Conservation (phyloP, 1,140 invertebrate species). For the Sycobia sp. region DNA sequence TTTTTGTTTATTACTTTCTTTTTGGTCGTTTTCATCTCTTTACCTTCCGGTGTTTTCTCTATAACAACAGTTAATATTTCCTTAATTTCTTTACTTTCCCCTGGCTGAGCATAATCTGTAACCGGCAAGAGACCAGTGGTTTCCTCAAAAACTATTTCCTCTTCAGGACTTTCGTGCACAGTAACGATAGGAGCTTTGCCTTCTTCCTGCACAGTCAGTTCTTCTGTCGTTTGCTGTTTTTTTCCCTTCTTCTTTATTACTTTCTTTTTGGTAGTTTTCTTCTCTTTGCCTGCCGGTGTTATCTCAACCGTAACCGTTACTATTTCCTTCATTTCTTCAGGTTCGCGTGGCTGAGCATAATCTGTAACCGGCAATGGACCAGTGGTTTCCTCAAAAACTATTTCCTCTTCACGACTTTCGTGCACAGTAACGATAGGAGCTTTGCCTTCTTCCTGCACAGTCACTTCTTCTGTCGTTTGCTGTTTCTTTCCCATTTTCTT, state of each 20-base stretch:
- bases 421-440: conserved; percentile 47
- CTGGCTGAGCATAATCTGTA: conserved; percentile 21
- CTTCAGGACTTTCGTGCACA: conserved; percentile 39
- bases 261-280: conserved; percentile 37
- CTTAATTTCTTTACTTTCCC: conserved; percentile 29
- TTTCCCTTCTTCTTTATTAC: conserved; percentile 48
- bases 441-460: conserved; percentile 60
- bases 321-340: conserved; percentile 34
- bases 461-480: conserved; percentile 59
- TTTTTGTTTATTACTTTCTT: conserved; percentile 41
- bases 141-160: conserved; percentile 40
- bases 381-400: conserved; percentile 27
- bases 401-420: conserved; percentile 30
- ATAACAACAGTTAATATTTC: conserved; percentile 22
- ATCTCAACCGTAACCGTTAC: conserved; percentile 15
- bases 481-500: conserved; percentile 17
- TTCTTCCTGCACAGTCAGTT: conserved; percentile 60
- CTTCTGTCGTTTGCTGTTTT: conserved; percentile 59
- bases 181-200: conserved; percentile 53
- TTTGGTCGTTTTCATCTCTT: conserved; percentile 34
- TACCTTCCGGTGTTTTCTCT: background rate
- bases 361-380: background rate
- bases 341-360: background rate
- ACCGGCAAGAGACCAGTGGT: conserved; percentile 16
- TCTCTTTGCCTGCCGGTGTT: conserved; percentile 1